Percentiles rank a stretch among this genome's conserved stretches.
Evolutionary conservation across 2,888 invertebrate species (phyloP).

Genomic region (Drosophila acutilabella): DNA sequence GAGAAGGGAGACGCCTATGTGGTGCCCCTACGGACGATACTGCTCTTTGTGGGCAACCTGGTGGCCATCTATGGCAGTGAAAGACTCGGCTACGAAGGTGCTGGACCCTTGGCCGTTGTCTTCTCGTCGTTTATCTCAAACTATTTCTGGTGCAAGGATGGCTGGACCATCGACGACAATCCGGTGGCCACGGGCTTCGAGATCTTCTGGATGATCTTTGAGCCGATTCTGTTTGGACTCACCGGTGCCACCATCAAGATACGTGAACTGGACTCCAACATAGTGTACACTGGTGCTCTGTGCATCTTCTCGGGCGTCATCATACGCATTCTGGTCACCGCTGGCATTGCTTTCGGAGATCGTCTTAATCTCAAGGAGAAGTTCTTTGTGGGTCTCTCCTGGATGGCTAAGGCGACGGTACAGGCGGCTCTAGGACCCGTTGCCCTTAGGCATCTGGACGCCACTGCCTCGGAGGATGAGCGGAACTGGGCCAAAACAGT

Average conservation of each 20-base stretch:
- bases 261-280: constrained; percentile 88
- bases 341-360: constrained; percentile 90
- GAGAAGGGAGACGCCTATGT: constrained; percentile 93
- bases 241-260: constrained; percentile 97
- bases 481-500: constrained; percentile 89
- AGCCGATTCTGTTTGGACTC: constrained; percentile 96
- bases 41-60: constrained; percentile 93
- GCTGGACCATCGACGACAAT: constrained; percentile 95
- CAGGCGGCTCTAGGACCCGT: constrained; percentile 95
- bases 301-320: constrained; percentile 89
- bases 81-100: constrained; percentile 89
- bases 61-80: constrained; percentile 95
- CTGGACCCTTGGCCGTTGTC: constrained; percentile 93
- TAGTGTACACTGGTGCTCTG: constrained; percentile 89
- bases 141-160: constrained; percentile 92
- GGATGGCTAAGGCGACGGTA: constrained; percentile 99
- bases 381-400: constrained; percentile 94
- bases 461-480: constrained; percentile 85
- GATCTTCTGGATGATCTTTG: constrained; percentile 97
- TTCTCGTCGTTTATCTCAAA: constrained; percentile 93
- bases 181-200: constrained; percentile 95
- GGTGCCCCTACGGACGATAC: constrained; percentile 91
- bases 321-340: constrained; percentile 89
- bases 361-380: constrained; percentile 95
- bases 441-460: constrained; percentile 88